phyloP scores from a whole-genome alignment of 2,888 invertebrate genomes.

The Nephrotoma guestfalica region DNA sequence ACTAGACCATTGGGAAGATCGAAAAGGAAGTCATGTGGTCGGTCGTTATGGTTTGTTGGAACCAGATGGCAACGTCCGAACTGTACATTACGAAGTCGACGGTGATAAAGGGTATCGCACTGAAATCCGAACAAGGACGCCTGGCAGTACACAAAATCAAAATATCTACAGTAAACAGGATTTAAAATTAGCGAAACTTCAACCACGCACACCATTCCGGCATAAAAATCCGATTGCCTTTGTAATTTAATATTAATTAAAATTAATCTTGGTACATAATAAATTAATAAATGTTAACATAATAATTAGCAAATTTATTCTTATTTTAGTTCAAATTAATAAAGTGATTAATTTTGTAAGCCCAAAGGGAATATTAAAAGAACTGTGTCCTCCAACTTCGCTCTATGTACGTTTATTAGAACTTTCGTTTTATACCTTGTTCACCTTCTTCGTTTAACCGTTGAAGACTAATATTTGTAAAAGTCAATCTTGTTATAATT shows the following conservation, averaged over 20 bases:
- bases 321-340: background rate
- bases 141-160: conserved; percentile 13
- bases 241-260: conserved; percentile 12
- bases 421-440: background rate
- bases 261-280: background rate
- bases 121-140: conserved; percentile 22
- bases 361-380: background rate
- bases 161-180: background rate
- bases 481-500: background rate
- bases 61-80: conserved; percentile 24
- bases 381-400: background rate
- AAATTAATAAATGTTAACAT: background rate
- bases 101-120: conserved; percentile 22
- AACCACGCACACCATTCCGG: conserved; percentile 18
- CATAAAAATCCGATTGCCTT: conserved; percentile 22
- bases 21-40: conserved; percentile 20
- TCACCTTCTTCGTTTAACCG: background rate
- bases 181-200: conserved; percentile 16
- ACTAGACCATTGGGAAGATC: conserved; percentile 24
- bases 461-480: background rate
- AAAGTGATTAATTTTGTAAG: background rate
- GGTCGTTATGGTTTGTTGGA: conserved; percentile 25
- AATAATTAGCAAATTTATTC: background rate
- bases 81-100: conserved; percentile 24
- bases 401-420: background rate